These are phyloP conservation scores for Gulo gulo DNA, from an alignment of 2,113 vertebrate species.

Conservation along the genomic window DNA sequence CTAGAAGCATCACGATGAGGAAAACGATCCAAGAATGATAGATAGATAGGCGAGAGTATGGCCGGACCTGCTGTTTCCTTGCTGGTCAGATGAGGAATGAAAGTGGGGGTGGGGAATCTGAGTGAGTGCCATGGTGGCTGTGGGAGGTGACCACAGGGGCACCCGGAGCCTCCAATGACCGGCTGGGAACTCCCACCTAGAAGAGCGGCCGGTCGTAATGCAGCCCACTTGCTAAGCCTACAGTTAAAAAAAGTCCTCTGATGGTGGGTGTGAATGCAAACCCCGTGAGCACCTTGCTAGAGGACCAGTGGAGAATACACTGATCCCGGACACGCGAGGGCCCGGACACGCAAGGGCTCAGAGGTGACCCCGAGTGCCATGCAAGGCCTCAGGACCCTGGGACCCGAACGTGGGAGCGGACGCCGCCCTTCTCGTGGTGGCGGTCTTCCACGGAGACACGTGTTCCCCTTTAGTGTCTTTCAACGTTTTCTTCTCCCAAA, in stretches of 20 bases:
- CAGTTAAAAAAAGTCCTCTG: slow-evolving; percentile 49
- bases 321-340: not conserved
- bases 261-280: not conserved
- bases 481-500: not conserved
- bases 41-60: not conserved
- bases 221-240: not conserved
- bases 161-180: fast-evolving
- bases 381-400: slow-evolving; percentile 33
- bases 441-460: not conserved
- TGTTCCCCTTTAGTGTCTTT: slow-evolving; percentile 22
- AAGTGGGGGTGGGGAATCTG: not conserved
- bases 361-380: not conserved
- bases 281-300: slow-evolving; percentile 56
- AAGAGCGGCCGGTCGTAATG: not conserved
- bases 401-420: not conserved
- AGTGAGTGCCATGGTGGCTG: not conserved
- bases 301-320: not conserved
- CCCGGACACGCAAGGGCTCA: not conserved
- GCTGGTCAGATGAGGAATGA: not conserved
- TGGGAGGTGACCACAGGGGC: not conserved
- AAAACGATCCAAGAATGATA: not conserved
- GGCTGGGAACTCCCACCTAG: not conserved
- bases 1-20: not conserved
- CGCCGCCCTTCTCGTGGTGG: not conserved
- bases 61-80: not conserved